These are phyloP conservation scores for Dufourea novaeangliae DNA, from an alignment of 1,140 invertebrate species.

Conservation along the genomic window DNA sequence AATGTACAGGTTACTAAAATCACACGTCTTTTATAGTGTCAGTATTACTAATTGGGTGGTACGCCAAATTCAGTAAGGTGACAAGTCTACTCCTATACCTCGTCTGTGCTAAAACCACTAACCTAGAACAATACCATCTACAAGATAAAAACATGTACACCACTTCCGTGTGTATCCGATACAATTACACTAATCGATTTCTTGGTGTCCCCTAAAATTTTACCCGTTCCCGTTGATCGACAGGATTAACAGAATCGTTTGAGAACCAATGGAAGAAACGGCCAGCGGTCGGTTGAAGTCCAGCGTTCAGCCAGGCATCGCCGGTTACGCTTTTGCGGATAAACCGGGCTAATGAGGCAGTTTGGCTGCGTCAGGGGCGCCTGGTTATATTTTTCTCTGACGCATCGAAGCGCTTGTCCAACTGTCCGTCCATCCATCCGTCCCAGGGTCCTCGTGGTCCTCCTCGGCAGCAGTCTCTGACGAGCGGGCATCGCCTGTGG, in stretches of 20 bases:
- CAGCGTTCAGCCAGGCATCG: conserved; percentile 13
- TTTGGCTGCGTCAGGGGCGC: conserved; percentile 73
- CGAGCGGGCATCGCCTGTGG: conserved; percentile 15
- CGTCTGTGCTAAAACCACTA: no score
- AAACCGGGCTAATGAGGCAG: conserved; percentile 81
- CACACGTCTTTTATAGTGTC: no score
- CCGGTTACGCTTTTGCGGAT: conserved; percentile 69
- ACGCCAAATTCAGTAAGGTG: no score
- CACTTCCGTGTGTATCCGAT: not conserved
- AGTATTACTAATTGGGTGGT: no score
- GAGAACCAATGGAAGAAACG: conserved; percentile 12
- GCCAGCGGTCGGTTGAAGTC: not conserved
- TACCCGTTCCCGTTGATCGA: no score
- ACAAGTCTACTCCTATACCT: no score
- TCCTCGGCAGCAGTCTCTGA: conserved; percentile 49
- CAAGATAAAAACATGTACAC: no score
- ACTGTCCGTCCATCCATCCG: conserved; percentile 75
- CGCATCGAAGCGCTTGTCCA: conserved; percentile 79
- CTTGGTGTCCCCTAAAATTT: not conserved
- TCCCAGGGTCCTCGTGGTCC: conserved; percentile 54
- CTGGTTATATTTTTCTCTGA: conserved; percentile 82
- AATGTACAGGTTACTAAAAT: no score
- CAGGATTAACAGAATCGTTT: not conserved
- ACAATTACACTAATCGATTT: not conserved
- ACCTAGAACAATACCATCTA: no score